Evolutionary conservation across 1,140 invertebrate species (phyloP).

Genomic region (Camponotus pennsylvanicus): DNA sequence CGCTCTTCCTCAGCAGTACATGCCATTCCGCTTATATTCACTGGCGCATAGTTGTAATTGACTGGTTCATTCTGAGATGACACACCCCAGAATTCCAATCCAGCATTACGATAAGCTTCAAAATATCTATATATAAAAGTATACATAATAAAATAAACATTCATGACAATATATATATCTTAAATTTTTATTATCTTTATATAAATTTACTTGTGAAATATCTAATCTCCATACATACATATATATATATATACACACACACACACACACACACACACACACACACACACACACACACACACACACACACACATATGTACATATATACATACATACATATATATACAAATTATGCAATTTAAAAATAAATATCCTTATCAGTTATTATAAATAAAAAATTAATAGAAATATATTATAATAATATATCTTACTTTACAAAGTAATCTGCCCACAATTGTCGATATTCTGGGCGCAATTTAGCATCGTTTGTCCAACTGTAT

Average conservation of each 20-base stretch:
- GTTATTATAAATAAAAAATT: constrained; percentile 2
- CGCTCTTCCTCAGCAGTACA: constrained; percentile 88
- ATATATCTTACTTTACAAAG: constrained; percentile 87
- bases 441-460: constrained; percentile 94
- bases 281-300: background rate
- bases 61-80: constrained; percentile 89
- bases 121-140: constrained; percentile 83
- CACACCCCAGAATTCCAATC: constrained; percentile 88
- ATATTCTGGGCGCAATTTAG: constrained; percentile 86
- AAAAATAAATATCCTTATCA: background rate
- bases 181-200: background rate
- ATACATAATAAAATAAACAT: background rate
- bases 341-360: background rate
- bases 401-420: background rate
- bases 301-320: too few relatives aligned
- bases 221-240: too few relatives aligned
- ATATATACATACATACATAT: background rate
- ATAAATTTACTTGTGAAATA: too few relatives aligned
- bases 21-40: constrained; percentile 89
- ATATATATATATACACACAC: too few relatives aligned
- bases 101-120: constrained; percentile 85
- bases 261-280: too few relatives aligned
- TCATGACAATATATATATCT: background rate
- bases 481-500: constrained; percentile 86
- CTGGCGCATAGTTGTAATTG: constrained; percentile 87